Conservation (phyloP, 1,140 invertebrate species). For the Drosophila mayri region DNA sequence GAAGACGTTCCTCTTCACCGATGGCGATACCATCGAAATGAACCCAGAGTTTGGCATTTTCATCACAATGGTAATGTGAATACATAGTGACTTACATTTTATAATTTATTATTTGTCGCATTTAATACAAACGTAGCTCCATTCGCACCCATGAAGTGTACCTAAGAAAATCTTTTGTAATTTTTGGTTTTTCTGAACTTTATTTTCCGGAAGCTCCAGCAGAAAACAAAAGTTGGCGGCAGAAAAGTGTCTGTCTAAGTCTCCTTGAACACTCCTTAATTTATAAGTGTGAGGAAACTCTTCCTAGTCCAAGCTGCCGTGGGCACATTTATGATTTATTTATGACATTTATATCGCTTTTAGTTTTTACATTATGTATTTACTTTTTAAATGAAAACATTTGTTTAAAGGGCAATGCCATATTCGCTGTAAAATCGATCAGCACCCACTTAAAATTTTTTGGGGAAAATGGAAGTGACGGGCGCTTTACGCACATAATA, state of each 20-base stretch:
- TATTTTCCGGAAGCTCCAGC: neutral
- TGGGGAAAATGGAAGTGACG: slow-evolving; percentile 34
- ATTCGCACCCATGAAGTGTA: slow-evolving; percentile 2
- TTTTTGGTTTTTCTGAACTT: slow-evolving; percentile 1
- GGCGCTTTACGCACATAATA: slow-evolving; percentile 51
- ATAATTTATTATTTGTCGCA: neutral
- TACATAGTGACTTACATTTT: neutral
- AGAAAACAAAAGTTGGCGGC: slow-evolving; percentile 1
- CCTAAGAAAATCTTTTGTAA: slow-evolving; percentile 2
- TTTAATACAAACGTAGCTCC: slow-evolving; percentile 10
- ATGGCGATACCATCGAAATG: slow-evolving; percentile 96
- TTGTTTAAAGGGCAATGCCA: slow-evolving; percentile 3
- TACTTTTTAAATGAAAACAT: neutral
- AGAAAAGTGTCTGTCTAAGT: neutral
- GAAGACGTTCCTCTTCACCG: slow-evolving; percentile 95
- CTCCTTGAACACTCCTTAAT: neutral
- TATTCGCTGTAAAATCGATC: slow-evolving; percentile 13
- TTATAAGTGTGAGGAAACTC: neutral
- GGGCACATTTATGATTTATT: neutral
- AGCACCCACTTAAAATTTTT: slow-evolving; percentile 44
- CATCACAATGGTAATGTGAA: slow-evolving; percentile 94
- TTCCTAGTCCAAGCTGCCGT: neutral
- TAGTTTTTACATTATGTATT: neutral
- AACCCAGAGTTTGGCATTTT: slow-evolving; percentile 99
- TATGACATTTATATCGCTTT: too few species aligned